These are phyloP conservation scores for Pseudois nayaur DNA, from an alignment of 2,113 vertebrate species.

Conservation along the genomic window DNA sequence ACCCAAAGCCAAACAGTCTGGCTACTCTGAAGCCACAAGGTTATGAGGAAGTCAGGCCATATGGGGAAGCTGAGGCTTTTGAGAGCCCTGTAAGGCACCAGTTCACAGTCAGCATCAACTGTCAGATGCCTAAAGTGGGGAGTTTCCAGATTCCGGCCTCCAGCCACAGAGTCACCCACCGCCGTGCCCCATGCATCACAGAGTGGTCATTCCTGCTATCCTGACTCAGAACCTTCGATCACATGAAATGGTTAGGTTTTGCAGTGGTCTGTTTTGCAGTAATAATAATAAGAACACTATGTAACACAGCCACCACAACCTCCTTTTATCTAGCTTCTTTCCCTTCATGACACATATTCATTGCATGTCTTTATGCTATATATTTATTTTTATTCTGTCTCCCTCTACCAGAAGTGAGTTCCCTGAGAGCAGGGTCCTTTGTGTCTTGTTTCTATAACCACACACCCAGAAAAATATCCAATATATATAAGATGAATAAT, in stretches of 20 bases:
- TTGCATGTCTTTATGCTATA: too few species aligned
- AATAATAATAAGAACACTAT: not conserved
- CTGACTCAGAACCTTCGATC: not conserved
- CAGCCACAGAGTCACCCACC: not conserved
- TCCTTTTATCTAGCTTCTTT: not conserved
- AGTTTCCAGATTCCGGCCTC: not conserved
- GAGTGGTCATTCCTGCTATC: not conserved
- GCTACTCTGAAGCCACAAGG: too few species aligned
- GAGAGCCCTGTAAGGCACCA: not conserved
- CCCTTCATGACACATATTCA: not conserved
- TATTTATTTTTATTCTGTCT: not conserved
- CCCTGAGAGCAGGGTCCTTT: not conserved
- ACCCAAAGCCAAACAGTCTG: not conserved
- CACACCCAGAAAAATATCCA: not conserved
- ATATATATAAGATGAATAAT: not conserved
- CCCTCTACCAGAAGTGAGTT: not conserved
- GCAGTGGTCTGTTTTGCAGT: not conserved
- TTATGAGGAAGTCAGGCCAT: not conserved
- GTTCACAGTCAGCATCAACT: not conserved
- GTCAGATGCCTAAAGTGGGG: not conserved
- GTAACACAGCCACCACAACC: not conserved
- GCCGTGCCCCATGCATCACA: rapidly evolving
- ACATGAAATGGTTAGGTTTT: not conserved
- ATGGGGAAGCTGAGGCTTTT: not conserved
- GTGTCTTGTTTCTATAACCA: not conserved